Base-by-base conservation (phyloP, 1,140 invertebrate genomes). In the Calliphora vicina region DNA sequence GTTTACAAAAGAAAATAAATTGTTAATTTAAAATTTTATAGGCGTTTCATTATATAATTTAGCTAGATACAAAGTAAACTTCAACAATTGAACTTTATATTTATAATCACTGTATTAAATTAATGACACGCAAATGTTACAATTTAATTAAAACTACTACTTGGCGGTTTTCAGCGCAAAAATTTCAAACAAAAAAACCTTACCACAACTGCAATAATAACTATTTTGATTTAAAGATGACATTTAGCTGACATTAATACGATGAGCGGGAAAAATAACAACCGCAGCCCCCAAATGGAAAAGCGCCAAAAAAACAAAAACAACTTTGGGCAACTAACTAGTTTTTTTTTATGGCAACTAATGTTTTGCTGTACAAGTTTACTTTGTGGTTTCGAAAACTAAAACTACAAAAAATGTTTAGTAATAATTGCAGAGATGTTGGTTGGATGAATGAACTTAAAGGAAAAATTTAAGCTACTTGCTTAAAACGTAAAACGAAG, bases 191-290 rank as follows among this genome's bases (percentile, higher is more conserved):
- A 29, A 42, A 43, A 76, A 76, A 78, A 45, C 13, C 20, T 35
- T 35, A 35, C 35, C 72, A 17, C 72, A 78, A 73, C n/a, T 23
- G n/a, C 26, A 12, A 71, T 3, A 29, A 27, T n/a, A 17, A 20
- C 72, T 27, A 35, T 35, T 74, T 74, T 78, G 35, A 78, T 78
- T 78, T 43, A 78, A 78, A 78, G 74, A 78, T 78, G 74, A 78
- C 74, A 78, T 78, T 78, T 78, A 78, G 74, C 74, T 78, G 74
- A 45, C 74, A 78, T 78, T 78, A 78, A 78, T 78, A 25, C n/a
- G 74, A 43, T 43, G 35, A 78, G 74, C 35, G 74, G 35, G 35
- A 35, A 23, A 78, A 78, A 78, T 43, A 78, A 45, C 35, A 78
- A 67, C 23, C n/a, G 20, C 20, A 67, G 23, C 20, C n/a, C 50